Conservation (phyloP, 2,113 vertebrate genomes). For the Pongo abelii region DNA sequence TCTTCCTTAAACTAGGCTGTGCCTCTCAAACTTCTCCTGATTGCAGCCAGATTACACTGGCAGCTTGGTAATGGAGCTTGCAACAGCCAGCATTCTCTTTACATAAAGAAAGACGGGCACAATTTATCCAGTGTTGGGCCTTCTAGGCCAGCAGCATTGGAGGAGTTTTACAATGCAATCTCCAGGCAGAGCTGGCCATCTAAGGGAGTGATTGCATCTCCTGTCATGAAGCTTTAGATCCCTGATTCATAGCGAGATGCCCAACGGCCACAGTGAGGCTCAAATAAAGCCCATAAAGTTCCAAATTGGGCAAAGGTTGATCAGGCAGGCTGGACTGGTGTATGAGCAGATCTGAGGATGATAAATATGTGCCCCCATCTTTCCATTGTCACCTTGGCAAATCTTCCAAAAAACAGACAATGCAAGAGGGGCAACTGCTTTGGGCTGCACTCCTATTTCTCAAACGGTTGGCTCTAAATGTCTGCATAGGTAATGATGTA, state of each 20-base stretch:
- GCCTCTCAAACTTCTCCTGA: not conserved
- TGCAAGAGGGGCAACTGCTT: not conserved
- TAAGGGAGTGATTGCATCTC: conserved; percentile 56
- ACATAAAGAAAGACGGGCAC: conserved; percentile 60
- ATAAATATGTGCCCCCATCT: conserved; percentile 23
- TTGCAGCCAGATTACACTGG: conserved; percentile 23
- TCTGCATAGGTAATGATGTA: conserved; percentile 50
- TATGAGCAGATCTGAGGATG: not conserved
- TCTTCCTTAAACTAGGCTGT: not conserved
- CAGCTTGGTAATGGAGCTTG: conserved; percentile 30
- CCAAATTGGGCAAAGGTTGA: conserved; percentile 53
- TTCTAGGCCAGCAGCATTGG: not conserved
- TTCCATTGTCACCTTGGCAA: not conserved
- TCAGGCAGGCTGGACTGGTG: conserved; percentile 41
- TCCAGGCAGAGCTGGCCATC: conserved; percentile 51
- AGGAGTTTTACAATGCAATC: conserved; percentile 31
- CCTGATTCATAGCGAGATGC: not conserved
- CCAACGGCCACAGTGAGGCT: not conserved
- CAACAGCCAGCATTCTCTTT: not conserved
- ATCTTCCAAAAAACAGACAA: not conserved
- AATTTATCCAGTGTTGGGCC: not conserved
- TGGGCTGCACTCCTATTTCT: not conserved
- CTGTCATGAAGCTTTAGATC: conserved; percentile 55
- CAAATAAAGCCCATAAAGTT: conserved; percentile 56
- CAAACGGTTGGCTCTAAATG: conserved; percentile 1